Evolutionary conservation across 2,113 vertebrate species (phyloP).

Genomic region (Tylochromis polylepis): DNA sequence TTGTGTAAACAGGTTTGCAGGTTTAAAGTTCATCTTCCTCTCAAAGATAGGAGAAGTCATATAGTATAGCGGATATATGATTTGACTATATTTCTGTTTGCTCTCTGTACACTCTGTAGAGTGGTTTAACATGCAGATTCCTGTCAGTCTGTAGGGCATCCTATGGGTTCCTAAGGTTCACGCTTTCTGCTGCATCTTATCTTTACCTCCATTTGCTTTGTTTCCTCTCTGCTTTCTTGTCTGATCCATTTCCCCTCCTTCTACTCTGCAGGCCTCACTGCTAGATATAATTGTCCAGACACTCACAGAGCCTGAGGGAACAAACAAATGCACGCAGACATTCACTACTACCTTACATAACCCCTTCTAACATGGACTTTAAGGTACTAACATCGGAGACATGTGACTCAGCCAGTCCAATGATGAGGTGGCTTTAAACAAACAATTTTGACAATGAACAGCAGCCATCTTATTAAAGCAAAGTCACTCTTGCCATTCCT

Average conservation of each 20-base stretch:
- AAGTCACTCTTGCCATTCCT: constrained; percentile 34
- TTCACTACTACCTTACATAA: constrained; percentile 11
- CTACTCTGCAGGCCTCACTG: not conserved
- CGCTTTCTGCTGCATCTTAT: constrained; percentile 25
- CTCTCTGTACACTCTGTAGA: not conserved
- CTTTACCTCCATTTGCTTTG: not conserved
- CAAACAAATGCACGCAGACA: not conserved
- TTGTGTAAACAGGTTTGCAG: not conserved
- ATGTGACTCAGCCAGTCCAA: not conserved
- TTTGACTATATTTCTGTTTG: not conserved
- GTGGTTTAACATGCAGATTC: not conserved
- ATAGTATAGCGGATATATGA: not conserved
- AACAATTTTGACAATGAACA: constrained; percentile 2
- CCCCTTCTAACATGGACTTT: not conserved
- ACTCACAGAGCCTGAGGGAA: not conserved
- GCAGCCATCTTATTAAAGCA: not conserved
- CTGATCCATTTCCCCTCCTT: not conserved
- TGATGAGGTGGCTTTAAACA: not conserved
- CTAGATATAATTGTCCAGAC: constrained; percentile 23
- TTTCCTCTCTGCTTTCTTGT: not conserved
- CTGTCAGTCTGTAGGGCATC: constrained; percentile 17
- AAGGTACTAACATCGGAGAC: not conserved
- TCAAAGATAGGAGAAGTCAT: not conserved
- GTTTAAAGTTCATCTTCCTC: not conserved
- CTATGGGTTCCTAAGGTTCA: not conserved